Base-by-base conservation (phyloP, 2,113 vertebrate genomes). In the Myrmophylax atrothorax region DNA sequence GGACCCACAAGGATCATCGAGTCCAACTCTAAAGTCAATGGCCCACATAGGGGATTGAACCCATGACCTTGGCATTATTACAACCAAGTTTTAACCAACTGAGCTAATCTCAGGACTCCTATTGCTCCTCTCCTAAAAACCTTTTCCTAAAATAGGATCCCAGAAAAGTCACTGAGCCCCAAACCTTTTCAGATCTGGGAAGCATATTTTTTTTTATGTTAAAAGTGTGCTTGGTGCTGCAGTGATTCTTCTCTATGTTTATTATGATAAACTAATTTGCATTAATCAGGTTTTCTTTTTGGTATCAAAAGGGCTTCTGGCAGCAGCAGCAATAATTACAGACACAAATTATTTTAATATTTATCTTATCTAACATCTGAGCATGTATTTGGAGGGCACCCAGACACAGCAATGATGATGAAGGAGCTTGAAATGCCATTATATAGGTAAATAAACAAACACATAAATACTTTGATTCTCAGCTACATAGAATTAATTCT, bases 351-450 rank as follows among this genome's bases (percentile, higher is more conserved):
- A 89, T 94, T 94, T 95, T 86, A 91, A 52, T 84, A 95, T 92
- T 97, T 95, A 96, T 94, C 96, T 94, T 90, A 94, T 95, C 87
- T 94, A 72, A 77, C 82, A 95, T 96, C 93, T 90, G 17, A 80
- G 85, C 42, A 59, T 92, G 47, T 56, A 92, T 93, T 96, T 96
- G 95, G 93, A 97, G 92, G 87, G 79, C 52, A 88, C 88, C 80
- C 88, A 95, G 92, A 73, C 44, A 70, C 26, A 90, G 47, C 52
- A 90, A 60, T 76, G 72, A 73, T 81, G 60, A 69, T 86, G 90
- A 90, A 95, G 67, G 42, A 82, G 64, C 44, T 90, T 90, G 82
- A 95, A 93, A 94, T 96, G 64, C 68, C 92, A 64, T 84, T 95
- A 69, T 84, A 58, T 37, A 91, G 28, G 90, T 88, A 96, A 95